Conservation (phyloP, 2,113 vertebrate species). For the Pontoporia blainvillei region DNA sequence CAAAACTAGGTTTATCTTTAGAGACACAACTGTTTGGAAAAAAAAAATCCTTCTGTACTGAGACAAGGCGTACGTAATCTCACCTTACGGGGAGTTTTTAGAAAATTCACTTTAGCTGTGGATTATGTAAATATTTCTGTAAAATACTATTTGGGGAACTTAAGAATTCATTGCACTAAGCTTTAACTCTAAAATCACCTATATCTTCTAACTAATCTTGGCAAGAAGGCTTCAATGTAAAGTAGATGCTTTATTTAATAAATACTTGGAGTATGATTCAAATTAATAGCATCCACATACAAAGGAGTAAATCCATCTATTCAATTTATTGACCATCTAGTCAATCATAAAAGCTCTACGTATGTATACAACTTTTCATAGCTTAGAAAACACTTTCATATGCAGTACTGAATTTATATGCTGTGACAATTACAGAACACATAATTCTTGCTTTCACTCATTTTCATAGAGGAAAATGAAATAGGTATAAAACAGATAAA, state of each 20-base stretch:
- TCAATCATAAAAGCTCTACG: background rate
- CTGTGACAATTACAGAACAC: background rate
- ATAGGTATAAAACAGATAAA: background rate
- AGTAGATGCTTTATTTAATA: conserved; percentile 36
- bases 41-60: conserved; percentile 62
- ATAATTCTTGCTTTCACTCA: background rate
- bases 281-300: background rate
- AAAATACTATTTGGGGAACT: conserved; percentile 60
- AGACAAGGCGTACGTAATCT: conserved; percentile 65
- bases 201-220: conserved; percentile 51
- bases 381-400: background rate
- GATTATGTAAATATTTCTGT: conserved; percentile 68
- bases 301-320: background rate
- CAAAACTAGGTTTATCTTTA: conserved; percentile 72
- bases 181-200: conserved; percentile 44
- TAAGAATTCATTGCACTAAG: conserved; percentile 35
- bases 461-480: background rate
- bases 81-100: conserved; percentile 72
- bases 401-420: background rate
- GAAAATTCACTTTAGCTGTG: conserved; percentile 66
- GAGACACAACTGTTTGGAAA: conserved; percentile 58
- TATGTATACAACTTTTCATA: background rate
- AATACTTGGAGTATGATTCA: conserved; percentile 24
- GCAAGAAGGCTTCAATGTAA: conserved; percentile 29
- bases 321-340: background rate